These are phyloP conservation scores for Arremon aurantiirostris DNA, from an alignment of 2,797 vertebrate species.

Conservation along the genomic window DNA sequence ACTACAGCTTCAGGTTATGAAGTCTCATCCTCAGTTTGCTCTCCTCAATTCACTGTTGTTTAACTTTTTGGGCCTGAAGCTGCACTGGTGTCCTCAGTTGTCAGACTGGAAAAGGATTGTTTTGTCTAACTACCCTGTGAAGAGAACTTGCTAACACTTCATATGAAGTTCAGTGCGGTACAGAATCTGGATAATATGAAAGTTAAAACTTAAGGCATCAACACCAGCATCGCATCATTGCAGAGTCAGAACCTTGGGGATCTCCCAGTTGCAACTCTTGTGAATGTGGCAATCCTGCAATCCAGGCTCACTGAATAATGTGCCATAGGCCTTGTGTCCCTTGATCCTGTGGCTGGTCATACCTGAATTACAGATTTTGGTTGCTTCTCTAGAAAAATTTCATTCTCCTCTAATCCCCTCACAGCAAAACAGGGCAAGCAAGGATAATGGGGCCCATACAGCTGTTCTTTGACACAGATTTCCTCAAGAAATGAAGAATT, in stretches of 20 bases:
- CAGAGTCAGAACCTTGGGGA: background rate
- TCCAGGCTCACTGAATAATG: background rate
- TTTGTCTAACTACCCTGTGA: background rate
- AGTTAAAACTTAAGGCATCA: background rate
- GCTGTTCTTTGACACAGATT: background rate
- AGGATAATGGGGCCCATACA: background rate
- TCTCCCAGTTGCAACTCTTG: background rate
- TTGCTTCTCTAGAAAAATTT: background rate
- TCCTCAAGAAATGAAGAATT: background rate
- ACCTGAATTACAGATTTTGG: background rate
- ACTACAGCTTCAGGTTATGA: background rate
- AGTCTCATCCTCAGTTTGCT: background rate
- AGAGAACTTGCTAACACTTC: background rate
- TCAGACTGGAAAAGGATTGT: background rate
- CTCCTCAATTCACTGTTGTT: background rate
- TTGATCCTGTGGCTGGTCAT: background rate
- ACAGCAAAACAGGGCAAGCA: background rate
- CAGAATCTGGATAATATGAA: background rate
- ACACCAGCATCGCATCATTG: rapidly evolving
- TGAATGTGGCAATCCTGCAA: background rate
- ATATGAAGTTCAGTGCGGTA: background rate
- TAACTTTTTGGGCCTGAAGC: background rate
- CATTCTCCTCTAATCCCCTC: background rate
- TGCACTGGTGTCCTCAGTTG: rapidly evolving
- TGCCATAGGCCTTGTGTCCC: too few species aligned